Percentiles rank a stretch among this genome's conserved stretches.
Evolutionary conservation across 2,888 invertebrate genomes (phyloP).

Genomic region (Meloe dianella): DNA sequence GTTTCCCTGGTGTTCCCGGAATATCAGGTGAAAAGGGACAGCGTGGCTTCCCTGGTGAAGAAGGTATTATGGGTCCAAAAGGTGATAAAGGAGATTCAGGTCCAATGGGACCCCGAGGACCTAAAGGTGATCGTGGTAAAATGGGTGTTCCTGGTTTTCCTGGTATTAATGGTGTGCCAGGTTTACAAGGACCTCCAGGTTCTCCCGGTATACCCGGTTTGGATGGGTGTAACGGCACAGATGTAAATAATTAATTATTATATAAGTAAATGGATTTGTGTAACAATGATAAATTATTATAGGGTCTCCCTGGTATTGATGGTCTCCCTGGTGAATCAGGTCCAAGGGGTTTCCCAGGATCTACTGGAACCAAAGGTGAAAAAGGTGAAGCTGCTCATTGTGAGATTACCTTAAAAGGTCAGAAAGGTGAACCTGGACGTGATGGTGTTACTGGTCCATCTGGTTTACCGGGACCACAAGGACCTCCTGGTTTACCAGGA

Average conservation of each 20-base stretch:
- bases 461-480: constrained; percentile 70
- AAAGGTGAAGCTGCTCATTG: constrained; percentile 83
- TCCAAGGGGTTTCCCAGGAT: constrained; percentile 76
- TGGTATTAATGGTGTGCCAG: constrained; percentile 77
- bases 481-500: constrained; percentile 67
- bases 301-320: constrained; percentile 76
- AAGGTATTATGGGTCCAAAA: constrained; percentile 86
- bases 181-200: constrained; percentile 73
- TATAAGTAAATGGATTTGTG: constrained; percentile 10
- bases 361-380: constrained; percentile 71
- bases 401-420: constrained; percentile 75
- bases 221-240: constrained; percentile 96
- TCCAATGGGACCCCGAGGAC: constrained; percentile 78
- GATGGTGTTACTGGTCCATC: constrained; percentile 73
- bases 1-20: constrained; percentile 76
- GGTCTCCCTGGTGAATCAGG: constrained; percentile 77
- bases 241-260: constrained; percentile 63
- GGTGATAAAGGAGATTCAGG: constrained; percentile 90
- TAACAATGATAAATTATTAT: constrained; percentile 25
- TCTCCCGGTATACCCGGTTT: constrained; percentile 81
- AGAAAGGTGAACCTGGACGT: constrained; percentile 84
- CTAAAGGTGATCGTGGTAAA: constrained; percentile 85
- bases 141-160: constrained; percentile 88
- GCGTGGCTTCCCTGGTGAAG: constrained; percentile 80
- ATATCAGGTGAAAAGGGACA: constrained; percentile 76